Evolutionary conservation across 2,113 vertebrate genomes (phyloP), one percentile per base, ranked within the genome.

Genomic region (Geococcyx californianus): DNA sequence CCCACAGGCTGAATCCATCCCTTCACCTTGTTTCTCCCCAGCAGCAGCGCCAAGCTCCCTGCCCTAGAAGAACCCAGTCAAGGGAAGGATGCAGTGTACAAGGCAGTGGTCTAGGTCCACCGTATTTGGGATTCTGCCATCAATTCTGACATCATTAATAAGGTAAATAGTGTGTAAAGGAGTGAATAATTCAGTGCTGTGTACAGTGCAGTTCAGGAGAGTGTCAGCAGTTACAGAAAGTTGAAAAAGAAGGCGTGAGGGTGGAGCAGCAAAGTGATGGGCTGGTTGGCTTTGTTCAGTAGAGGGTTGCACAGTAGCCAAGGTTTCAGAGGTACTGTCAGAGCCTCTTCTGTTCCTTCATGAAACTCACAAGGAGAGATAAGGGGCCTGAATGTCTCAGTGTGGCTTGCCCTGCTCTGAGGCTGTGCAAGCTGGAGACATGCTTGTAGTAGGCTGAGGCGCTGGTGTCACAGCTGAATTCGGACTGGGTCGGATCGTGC

Each of bases 41-140:
- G n/a, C n/a, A n/a, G n/a, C n/a, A n/a, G n/a, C n/a, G n/a, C n/a
- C n/a, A n/a, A n/a, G n/a, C n/a, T n/a, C n/a, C n/a, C n/a, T 42
- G 13, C 40, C n/a, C 1, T 6, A 11, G 75, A 91, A 69, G 62
- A 63, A 36, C 31, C 9, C 0, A 0, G 29, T 33, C 34, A 47
- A 54, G 59, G 58, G 55, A 55, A 63, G 55, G 55, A 25, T 70
- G 36, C 1, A 1, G 40, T 17, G 40, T 49, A 25, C 45, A 67
- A 74, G 47, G 33, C 1, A 1, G 31, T 42, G 36, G 6, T 74
- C 62, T 72, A 36, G 62, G 44, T 42, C 70, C 42, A 20, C 34
- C 28, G 8, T 47, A 42, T 70, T 74, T 29, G 16, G 49, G 74
- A 52, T 91, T 76, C 20, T 84, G 34, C 31, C 63, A n/a, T 55